These are phyloP conservation scores for Cavia porcellus DNA, from an alignment of 2,113 vertebrate genomes.

Conservation along the genomic window DNA sequence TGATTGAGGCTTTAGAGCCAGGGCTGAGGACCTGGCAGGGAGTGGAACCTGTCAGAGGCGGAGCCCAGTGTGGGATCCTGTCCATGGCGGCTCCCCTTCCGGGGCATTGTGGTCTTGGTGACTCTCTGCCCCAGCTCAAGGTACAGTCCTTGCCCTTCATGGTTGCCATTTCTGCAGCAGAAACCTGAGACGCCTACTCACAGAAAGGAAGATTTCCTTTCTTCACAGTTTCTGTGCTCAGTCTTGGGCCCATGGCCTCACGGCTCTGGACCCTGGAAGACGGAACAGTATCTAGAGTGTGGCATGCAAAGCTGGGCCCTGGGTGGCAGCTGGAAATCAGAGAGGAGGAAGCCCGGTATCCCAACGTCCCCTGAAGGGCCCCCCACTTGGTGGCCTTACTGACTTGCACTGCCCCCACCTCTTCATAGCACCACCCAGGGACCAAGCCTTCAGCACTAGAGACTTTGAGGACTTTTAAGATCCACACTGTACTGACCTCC, in stretches of 20 bases:
- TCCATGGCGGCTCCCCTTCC: not conserved
- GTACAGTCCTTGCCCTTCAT: accelerated
- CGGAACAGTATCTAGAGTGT: not conserved
- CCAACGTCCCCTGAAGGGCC: not conserved
- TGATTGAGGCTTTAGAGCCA: not conserved
- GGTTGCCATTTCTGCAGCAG: not conserved
- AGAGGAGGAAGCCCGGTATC: not conserved
- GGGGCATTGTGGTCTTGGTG: accelerated
- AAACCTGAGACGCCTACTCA: not conserved
- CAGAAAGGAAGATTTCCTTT: not conserved
- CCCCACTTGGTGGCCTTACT: not conserved
- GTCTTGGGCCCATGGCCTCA: not conserved
- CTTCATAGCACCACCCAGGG: not conserved
- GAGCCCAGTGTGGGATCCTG: not conserved
- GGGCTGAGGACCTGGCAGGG: too few relatives aligned
- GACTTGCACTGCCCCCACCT: not conserved
- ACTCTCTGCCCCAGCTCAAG: not conserved
- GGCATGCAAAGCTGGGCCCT: not conserved
- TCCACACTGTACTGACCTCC: not conserved
- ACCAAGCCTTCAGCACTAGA: not conserved
- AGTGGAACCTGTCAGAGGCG: not conserved
- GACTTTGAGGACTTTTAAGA: not conserved
- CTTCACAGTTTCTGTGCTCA: not conserved
- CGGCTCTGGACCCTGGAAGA: not conserved
- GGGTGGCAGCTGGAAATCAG: not conserved